Conservation (phyloP, 2,113 vertebrate species). For the Cebus imitator region DNA sequence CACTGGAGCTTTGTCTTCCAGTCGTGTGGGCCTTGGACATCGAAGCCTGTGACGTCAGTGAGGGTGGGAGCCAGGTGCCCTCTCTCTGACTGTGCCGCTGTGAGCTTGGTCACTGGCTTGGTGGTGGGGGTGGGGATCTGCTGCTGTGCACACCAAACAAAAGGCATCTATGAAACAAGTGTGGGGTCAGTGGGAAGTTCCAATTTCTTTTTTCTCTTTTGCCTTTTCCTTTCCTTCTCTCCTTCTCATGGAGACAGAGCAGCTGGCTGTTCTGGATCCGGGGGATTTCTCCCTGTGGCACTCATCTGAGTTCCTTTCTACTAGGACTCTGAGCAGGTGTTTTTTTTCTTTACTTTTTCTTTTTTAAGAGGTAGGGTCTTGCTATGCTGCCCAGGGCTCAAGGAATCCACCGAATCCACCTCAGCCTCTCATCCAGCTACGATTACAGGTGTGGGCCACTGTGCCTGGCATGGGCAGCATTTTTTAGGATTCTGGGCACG, state of each 20-base stretch:
- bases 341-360: too few relatives aligned
- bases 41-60: background rate
- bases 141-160: background rate
- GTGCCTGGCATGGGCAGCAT: background rate
- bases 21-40: background rate
- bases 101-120: background rate
- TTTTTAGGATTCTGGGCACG: background rate
- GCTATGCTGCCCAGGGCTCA: too few relatives aligned
- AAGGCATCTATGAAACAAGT: background rate
- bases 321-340: background rate
- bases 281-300: background rate
- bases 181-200: background rate
- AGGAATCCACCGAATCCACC: too few relatives aligned
- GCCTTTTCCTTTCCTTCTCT: background rate
- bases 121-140: background rate
- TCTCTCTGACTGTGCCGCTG: background rate
- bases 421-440: too few relatives aligned
- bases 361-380: too few relatives aligned
- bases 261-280: background rate
- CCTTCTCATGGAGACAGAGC: background rate
- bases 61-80: background rate
- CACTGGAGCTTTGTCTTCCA: constrained; percentile 34
- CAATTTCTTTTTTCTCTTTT: background rate
- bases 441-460: too few relatives aligned
- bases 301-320: background rate